Evolutionary conservation across 2,113 vertebrate species (phyloP).

Genomic region (Zapornia atra): DNA sequence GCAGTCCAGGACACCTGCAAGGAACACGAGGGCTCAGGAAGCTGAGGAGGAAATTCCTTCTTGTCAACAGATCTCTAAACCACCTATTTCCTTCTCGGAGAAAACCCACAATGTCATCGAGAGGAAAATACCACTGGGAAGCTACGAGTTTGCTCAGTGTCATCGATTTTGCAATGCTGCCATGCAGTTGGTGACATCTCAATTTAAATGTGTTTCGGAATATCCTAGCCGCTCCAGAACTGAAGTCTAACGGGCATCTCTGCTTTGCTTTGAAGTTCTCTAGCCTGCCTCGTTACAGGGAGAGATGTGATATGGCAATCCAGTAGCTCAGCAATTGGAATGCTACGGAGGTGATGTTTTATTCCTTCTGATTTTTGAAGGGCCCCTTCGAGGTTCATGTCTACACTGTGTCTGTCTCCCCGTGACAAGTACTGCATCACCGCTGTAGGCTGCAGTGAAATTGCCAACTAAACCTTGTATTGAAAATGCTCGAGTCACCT

Average conservation of each 20-base stretch:
- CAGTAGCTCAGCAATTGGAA: not conserved
- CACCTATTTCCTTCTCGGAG: not conserved
- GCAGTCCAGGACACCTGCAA: not conserved
- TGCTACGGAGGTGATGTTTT: not conserved
- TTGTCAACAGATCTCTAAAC: not conserved
- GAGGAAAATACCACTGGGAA: not conserved
- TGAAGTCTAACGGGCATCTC: not conserved
- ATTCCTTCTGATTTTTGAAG: not conserved
- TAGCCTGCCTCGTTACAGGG: fast-evolving
- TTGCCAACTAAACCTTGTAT: not conserved
- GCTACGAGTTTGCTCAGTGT: not conserved
- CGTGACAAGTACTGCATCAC: not conserved
- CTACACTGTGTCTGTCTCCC: not conserved
- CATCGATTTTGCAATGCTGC: not conserved
- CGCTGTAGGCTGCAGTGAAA: not conserved
- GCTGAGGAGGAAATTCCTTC: not conserved
- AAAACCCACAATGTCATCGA: not conserved
- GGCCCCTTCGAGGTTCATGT: not conserved
- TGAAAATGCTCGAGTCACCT: not conserved
- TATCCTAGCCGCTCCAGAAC: not conserved
- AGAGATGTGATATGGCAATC: not conserved
- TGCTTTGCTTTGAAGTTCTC: not conserved
- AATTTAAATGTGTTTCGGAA: not conserved
- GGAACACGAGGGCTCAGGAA: not conserved
- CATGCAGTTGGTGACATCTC: not conserved